Conservation (phyloP, 2,113 vertebrate genomes). For the Lepidothrix coronata region DNA sequence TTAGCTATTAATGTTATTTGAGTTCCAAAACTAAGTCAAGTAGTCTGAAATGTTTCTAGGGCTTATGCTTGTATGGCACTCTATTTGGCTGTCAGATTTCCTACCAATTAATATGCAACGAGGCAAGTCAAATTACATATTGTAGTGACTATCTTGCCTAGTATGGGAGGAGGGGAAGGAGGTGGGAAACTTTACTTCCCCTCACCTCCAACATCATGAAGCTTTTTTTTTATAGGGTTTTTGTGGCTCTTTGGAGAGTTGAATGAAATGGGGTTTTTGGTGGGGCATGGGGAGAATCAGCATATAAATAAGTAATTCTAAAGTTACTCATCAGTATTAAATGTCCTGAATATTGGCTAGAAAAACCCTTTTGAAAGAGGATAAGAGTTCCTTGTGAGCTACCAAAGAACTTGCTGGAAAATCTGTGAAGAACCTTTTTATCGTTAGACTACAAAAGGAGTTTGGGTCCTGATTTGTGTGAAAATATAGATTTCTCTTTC, state of each 20-base stretch:
- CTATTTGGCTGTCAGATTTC: neutral
- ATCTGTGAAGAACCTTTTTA: neutral
- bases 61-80: neutral
- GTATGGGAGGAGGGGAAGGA: accelerated
- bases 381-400: neutral
- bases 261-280: accelerated
- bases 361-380: neutral
- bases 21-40: neutral
- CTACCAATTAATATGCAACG: neutral
- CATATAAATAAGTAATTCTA: neutral
- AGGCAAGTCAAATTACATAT: neutral
- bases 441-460: neutral
- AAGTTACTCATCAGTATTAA: neutral
- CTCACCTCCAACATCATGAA: neutral
- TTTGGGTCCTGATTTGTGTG: neutral
- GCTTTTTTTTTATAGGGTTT: neutral
- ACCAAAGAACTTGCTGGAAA: neutral
- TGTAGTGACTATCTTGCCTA: neutral
- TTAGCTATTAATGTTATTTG: neutral
- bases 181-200: neutral
- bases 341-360: neutral
- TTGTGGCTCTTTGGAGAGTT: neutral
- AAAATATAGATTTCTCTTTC: neutral
- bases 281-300: neutral
- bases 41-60: neutral